phyloP scores from a whole-genome alignment of 2,888 invertebrate species.

The Cremastinae sp. region DNA sequence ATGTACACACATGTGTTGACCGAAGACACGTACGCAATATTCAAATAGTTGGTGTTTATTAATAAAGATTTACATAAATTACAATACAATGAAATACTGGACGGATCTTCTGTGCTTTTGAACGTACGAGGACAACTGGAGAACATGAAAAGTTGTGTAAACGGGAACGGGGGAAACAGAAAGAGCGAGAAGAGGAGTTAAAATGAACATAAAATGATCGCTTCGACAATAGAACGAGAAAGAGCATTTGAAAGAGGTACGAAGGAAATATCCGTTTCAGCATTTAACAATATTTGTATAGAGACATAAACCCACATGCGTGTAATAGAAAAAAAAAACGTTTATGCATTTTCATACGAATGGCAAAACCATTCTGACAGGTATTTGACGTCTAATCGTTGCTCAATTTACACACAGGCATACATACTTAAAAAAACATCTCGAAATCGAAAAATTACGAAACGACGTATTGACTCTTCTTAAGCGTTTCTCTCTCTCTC shows the following conservation, averaged over 20 bases:
- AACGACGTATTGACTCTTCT: conserved; percentile 49
- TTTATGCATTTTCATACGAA: conserved; percentile 23
- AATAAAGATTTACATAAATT: conserved; percentile 77
- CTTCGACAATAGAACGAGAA: neutral
- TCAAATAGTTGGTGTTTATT: conserved; percentile 72
- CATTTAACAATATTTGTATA: conserved; percentile 45
- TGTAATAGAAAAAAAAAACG: conserved; percentile 29
- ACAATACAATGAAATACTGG: conserved; percentile 75
- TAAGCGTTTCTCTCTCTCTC: conserved; percentile 53
- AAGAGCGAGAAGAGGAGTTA: neutral
- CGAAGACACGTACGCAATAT: conserved; percentile 52
- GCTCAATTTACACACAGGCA: conserved; percentile 36
- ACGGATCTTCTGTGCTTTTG: conserved; percentile 64
- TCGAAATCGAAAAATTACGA: conserved; percentile 35
- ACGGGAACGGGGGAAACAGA: conserved; percentile 47
- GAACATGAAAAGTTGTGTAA: conserved; percentile 51
- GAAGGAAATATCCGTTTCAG: conserved; percentile 39
- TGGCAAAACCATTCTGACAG: conserved; percentile 38
- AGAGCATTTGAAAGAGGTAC: neutral
- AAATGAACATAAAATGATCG: neutral
- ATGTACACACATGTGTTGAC: conserved; percentile 2
- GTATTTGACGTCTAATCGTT: conserved; percentile 38
- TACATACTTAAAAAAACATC: conserved; percentile 13
- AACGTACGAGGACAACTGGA: conserved; percentile 51
- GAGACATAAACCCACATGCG: conserved; percentile 47